A percentile compares a stretch with the other conserved stretches of the same genome.
Conservation (phyloP, 1,140 invertebrate genomes). For the Leptinotarsa defecta region DNA sequence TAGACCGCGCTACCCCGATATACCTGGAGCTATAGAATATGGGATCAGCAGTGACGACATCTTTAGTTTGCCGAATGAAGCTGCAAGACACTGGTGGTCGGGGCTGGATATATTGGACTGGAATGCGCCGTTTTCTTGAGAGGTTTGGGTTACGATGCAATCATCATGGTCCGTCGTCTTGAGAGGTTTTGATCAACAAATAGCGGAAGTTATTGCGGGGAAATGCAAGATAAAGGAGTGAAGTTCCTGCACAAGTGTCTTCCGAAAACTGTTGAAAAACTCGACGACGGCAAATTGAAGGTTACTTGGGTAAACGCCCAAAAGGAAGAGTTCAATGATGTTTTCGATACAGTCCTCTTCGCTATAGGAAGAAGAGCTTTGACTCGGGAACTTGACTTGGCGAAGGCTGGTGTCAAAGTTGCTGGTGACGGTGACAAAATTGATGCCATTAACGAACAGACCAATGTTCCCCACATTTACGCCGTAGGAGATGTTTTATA, state of each 20-base stretch:
- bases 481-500: no score
- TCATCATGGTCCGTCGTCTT: constrained; percentile 92
- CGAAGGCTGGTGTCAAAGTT: constrained; percentile 69
- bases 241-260: constrained; percentile 82
- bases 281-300: constrained; percentile 68
- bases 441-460: constrained; percentile 66
- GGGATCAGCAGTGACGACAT: constrained; percentile 97
- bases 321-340: constrained; percentile 60
- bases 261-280: constrained; percentile 77
- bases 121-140: constrained; percentile 96
- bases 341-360: constrained; percentile 83
- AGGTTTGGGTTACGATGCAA: constrained; percentile 85
- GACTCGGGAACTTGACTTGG: constrained; percentile 70
- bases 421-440: constrained; percentile 68
- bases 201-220: constrained; percentile 82
- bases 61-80: constrained; percentile 84
- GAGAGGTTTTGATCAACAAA: constrained; percentile 96
- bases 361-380: constrained; percentile 79
- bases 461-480: no score
- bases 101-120: constrained; percentile 90
- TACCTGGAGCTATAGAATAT: constrained; percentile 87
- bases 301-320: constrained; percentile 69
- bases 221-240: constrained; percentile 85
- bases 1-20: constrained; percentile 81
- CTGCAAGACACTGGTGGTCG: constrained; percentile 92